Evolutionary conservation across 1,140 invertebrate species (phyloP).

Genomic region (Colletes gigas): DNA sequence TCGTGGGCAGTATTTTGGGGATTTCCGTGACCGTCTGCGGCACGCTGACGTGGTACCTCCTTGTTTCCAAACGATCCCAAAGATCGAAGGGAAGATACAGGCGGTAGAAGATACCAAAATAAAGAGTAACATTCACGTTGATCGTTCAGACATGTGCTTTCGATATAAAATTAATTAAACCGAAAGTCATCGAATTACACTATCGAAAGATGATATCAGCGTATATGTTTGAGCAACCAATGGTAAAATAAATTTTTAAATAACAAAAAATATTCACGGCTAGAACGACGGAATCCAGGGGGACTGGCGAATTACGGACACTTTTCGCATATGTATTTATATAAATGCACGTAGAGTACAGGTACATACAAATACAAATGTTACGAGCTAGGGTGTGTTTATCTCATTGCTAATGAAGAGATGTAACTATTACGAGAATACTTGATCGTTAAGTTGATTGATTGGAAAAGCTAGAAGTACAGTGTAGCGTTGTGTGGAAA

Average conservation of each 20-base stretch:
- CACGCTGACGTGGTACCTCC: constrained; percentile 52
- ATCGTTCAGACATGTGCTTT: no score
- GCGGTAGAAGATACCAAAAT: constrained; percentile 45
- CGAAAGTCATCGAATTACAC: no score
- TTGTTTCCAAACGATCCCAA: constrained; percentile 42
- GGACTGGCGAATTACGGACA: constrained; percentile 37
- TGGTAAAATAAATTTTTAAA: no score
- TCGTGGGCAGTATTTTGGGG: constrained; percentile 70
- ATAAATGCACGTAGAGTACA: constrained; percentile 79
- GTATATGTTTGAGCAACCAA: no score
- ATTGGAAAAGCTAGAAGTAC: constrained; percentile 70
- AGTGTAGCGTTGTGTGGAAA: constrained; percentile 70
- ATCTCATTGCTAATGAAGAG: constrained; percentile 72
- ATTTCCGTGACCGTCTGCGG: constrained; percentile 52
- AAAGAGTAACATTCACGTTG: no score
- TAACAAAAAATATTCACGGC: background rate
- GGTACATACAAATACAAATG: constrained; percentile 78
- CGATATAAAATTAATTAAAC: no score
- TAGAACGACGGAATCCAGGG: background rate
- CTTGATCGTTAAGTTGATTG: constrained; percentile 58
- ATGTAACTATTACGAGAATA: constrained; percentile 65
- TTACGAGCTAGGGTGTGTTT: constrained; percentile 71
- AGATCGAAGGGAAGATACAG: constrained; percentile 67
- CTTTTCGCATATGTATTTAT: constrained; percentile 77
- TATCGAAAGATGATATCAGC: no score